Evolutionary conservation across 2,888 invertebrate genomes (phyloP), one percentile per base, ranked within the genome.

Genomic region (Timema cristinae): DNA sequence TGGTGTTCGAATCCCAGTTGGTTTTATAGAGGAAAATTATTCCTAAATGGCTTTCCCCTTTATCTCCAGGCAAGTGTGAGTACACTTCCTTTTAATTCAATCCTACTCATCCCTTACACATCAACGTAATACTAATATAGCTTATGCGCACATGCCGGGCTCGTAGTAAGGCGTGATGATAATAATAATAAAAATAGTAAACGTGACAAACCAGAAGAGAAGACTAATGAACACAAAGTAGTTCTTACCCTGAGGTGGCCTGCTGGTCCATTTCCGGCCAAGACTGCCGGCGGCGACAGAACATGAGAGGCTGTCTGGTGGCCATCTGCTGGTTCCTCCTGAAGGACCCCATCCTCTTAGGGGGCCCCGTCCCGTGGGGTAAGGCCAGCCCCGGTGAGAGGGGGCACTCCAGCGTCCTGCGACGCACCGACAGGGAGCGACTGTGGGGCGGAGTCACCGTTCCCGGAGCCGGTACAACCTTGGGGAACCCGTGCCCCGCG

Each of bases 241-340:
- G 59, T 16, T n/a, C 89, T 89, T 84, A 93, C 93, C 93, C 93
- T 8, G 93, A 93, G 76, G 91, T 90, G 67, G 92, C 91, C 75
- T 91, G 90, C 78, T 90, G 91, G 82, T 93, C 93, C 73, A 93
- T 90, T 82, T 93, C 93, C 9, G 93, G 93, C 93, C 93, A 93
- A 52, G 92, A 92, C 52, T 90, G 86, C 67, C 93, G 86, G 69
- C 93, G 85, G 76, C 90, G 89, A 82, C 93, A 93, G 80, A 93
- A 93, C 67, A 89, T 89, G 82, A 91, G 86, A 51, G 89, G 86
- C 10, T 90, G 89, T 70, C 89, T 87, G 49, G 85, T 84, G 52
- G 54, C 50, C 47, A 11, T 61, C 10, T 88, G 84, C 15, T 83
- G 81, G 15, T 59, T 15, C 74, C 84, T 84, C 59, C 85, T 79